Base-by-base conservation (phyloP, 2,888 invertebrate genomes). In the Sepiola atlantica region DNA sequence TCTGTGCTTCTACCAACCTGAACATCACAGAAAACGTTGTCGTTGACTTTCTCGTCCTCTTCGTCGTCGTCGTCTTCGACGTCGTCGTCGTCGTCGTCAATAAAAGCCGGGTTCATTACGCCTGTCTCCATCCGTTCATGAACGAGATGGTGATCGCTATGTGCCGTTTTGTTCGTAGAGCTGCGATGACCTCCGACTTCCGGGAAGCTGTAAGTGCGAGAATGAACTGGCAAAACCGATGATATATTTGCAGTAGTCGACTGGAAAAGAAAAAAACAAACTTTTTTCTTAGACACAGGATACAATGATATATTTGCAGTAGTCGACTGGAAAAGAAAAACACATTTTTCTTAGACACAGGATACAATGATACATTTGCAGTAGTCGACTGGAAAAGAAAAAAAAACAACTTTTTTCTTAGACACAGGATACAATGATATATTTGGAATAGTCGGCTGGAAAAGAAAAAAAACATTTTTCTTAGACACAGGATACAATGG, bases 41-140 rank as follows among this genome's bases (percentile, higher is more conserved):
- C 90, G 91, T 95, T 45, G 45, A 45, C 94, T 32, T 94, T 95
- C 35, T 95, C 95, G 21, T 95, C 95, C 35, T 95, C 95, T 0
- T 95, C 94, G 32, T 95, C 90, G 35, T 95, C 95, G 57, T 95
- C 95, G 0, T 95, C 90, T n/a, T n/a, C n/a, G n/a, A n/a, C 95
- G 0, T 95, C 94, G 32, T 95, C 90, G 35, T 95, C 95, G 57
- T 95, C 95, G 0, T 95, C 90, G 28, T 94, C 94, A 45, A 95
- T 95, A 94, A 96, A 95, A 4, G 95, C 95, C 8, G 95, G 95
- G 92, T 96, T 96, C 20, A 94, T 95, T 12, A 96, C 95, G 20
- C 96, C 96, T 54, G 94, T 95, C n/a, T 95, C 95, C 16, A n/a
- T 14, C 16, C 14, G 77, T 32, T 77, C n/a, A 14, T 32, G n/a